Conservation (phyloP, 2,888 invertebrate species). For the Rhorus exstirpatorius region DNA sequence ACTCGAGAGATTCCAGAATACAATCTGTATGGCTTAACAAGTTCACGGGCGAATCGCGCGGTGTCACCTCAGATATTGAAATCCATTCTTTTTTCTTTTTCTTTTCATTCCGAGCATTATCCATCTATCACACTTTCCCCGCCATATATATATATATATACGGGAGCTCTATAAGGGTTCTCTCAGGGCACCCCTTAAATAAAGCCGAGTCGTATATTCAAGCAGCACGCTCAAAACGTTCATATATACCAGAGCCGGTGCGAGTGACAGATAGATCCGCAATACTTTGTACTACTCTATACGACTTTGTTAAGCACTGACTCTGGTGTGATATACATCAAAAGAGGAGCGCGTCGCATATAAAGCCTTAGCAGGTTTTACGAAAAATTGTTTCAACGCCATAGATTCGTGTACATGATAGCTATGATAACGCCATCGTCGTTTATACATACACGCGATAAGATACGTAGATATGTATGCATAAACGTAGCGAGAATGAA, state of each 20-base stretch:
- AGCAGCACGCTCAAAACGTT: neutral
- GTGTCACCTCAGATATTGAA: conserved; percentile 80
- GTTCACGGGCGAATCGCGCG: conserved; percentile 73
- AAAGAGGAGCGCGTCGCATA: neutral
- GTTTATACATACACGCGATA: neutral
- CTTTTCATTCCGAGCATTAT: conserved; percentile 76
- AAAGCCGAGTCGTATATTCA: too few relatives aligned
- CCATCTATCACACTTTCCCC: conserved; percentile 62
- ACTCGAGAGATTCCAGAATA: conserved; percentile 80
- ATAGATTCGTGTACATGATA: conserved; percentile 12
- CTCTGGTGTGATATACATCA: neutral
- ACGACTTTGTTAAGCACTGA: neutral
- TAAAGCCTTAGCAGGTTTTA: conserved; percentile 1
- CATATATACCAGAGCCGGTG: conserved; percentile 6
- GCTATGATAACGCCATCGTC: neutral
- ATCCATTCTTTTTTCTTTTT: conserved; percentile 82
- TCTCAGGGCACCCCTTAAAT: too few relatives aligned
- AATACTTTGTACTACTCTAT: neutral
- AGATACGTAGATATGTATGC: neutral
- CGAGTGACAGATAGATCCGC: neutral
- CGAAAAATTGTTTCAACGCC: conserved; percentile 5
- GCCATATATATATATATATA: neutral
- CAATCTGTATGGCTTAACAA: conserved; percentile 84
- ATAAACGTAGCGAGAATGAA: neutral
- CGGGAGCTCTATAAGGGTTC: too few relatives aligned